phyloP scores from a whole-genome alignment of 1,140 invertebrate genomes.

The Harpegnathos saltator region DNA sequence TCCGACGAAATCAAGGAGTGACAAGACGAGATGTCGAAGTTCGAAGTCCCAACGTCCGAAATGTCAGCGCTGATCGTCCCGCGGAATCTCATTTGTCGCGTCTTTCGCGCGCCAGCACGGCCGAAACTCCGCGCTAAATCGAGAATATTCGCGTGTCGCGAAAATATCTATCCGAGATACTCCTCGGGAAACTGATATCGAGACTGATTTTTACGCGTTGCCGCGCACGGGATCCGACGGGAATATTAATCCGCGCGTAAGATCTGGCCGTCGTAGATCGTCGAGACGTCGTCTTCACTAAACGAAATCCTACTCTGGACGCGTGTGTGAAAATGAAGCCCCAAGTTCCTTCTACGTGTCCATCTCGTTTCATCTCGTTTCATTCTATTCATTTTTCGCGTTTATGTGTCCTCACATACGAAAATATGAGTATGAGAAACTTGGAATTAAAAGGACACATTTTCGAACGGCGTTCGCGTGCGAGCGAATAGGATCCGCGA shows the following conservation, averaged over 20 bases:
- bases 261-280: too few relatives aligned
- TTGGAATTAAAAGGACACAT: too few relatives aligned
- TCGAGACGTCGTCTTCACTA: background rate
- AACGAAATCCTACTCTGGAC: too few relatives aligned
- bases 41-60: background rate
- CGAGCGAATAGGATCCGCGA: background rate
- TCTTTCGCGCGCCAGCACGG: background rate
- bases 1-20: too few relatives aligned
- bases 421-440: too few relatives aligned
- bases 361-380: too few relatives aligned
- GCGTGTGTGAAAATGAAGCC: too few relatives aligned
- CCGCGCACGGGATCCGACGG: slow-evolving; percentile 1
- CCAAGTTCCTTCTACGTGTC: too few relatives aligned
- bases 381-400: too few relatives aligned
- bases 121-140: slow-evolving; percentile 12
- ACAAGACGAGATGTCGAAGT: background rate
- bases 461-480: background rate
- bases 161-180: slow-evolving; percentile 24
- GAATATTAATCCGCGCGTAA: slow-evolving; percentile 37
- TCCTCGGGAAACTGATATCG: background rate
- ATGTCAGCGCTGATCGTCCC: slow-evolving; percentile 21
- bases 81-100: slow-evolving; percentile 23
- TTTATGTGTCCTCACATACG: too few relatives aligned
- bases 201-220: background rate
- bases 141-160: background rate